Evolutionary conservation across 2,113 vertebrate genomes (phyloP), one percentile per base, ranked within the genome.

Genomic region (Muntiacus reevesi): DNA sequence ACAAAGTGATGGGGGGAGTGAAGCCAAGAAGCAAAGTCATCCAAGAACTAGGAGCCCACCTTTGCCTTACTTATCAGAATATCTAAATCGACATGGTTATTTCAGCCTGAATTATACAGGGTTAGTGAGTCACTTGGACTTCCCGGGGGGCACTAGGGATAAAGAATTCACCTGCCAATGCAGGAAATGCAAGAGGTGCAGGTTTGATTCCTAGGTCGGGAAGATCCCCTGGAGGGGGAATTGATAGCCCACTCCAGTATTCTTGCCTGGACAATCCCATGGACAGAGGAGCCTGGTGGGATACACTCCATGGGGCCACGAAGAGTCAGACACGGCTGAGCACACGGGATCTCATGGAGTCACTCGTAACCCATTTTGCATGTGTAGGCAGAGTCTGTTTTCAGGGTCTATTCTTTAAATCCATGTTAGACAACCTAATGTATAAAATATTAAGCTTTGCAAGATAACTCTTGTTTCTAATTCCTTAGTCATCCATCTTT

Each of bases 381-480:
- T 81, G 55, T 60, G 43, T 83, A 55, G 78, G 57, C 27, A 50
- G n/a, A 9, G 1, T 89, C 90, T 95, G 33, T 82, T 83, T 95
- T 71, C 79, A 55, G 36, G 33, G 5, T 92, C n/a, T 84, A 7
- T 43, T 93, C 57, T 95, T 86, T 71, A 55, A 83, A 64, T 9
- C 30, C 30, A 84, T 57, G 79, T 92, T 40, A 87, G 79, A 83
- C 36, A 71, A 67, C 43, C 21, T 92, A 59, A 67, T 21, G 4
- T 79, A 28, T 82, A 47, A 87, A 89, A 78, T 64, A 91, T n/a
- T 76, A 67, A 83, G 71, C n/a, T 78, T 62, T 93, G n/a, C 83
- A 86, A 97, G 11, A 40, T 59, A 54, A 57, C 21, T 47, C 14
- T 87, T 88, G 9, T 57, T 91, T 88, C 40, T 9, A n/a, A 13